phyloP scores from a whole-genome alignment of 1,140 invertebrate genomes.

The Conopomorpha cramerella region DNA sequence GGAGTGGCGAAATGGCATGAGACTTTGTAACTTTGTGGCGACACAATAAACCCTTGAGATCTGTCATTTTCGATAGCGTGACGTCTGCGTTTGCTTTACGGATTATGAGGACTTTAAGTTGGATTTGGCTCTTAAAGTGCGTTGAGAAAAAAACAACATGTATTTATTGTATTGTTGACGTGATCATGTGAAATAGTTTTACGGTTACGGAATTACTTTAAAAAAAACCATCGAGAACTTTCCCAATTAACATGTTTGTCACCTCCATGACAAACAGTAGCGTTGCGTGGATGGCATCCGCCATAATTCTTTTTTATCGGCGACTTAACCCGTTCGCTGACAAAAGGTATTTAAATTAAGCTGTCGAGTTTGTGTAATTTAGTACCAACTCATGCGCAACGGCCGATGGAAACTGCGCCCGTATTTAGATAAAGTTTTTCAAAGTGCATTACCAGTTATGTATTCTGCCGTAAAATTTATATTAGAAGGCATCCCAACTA shows the following conservation, averaged over 20 bases:
- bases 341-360: slow-evolving; percentile 61
- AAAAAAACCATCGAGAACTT: neutral
- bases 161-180: no score
- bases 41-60: slow-evolving; percentile 32
- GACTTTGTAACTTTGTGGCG: slow-evolving; percentile 12
- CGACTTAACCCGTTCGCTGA: slow-evolving; percentile 54
- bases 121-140: neutral
- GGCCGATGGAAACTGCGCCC: neutral
- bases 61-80: slow-evolving; percentile 37
- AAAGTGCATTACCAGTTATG: no score
- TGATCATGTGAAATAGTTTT: neutral
- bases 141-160: no score
- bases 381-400: slow-evolving; percentile 17
- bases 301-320: slow-evolving; percentile 57
- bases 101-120: slow-evolving; percentile 29
- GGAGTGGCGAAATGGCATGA: slow-evolving; percentile 17
- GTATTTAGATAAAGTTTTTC: slow-evolving; percentile 3
- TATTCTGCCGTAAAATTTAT: no score
- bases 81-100: slow-evolving; percentile 25
- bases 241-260: slow-evolving; percentile 51
- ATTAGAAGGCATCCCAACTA: no score
- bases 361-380: slow-evolving; percentile 52
- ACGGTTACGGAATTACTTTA: neutral
- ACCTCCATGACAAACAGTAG: slow-evolving; percentile 37
- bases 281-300: slow-evolving; percentile 17